These are phyloP conservation scores for Drosophila punjabiensis DNA, from an alignment of 1,140 invertebrate species.

Conservation along the genomic window DNA sequence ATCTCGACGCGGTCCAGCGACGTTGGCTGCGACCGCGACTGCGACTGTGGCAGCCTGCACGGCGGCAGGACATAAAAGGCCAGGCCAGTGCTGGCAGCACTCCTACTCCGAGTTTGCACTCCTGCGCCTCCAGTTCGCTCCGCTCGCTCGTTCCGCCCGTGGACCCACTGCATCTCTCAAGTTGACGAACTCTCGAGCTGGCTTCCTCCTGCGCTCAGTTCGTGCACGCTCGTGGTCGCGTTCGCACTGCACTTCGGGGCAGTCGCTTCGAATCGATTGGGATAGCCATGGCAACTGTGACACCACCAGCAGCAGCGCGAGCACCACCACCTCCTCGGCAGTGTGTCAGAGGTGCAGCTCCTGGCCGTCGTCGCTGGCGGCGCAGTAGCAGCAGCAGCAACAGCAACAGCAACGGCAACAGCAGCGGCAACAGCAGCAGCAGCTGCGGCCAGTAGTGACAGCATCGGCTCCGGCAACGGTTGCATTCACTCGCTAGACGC, in stretches of 20 bases:
- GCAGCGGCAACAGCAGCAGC: constrained; percentile 30
- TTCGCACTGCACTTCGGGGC: constrained; percentile 61
- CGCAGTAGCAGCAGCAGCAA: constrained; percentile 18
- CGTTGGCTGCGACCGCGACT: constrained; percentile 30
- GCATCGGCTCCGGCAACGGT: constrained; percentile 55
- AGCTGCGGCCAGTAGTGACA: constrained; percentile 56
- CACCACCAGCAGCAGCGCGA: constrained; percentile 22
- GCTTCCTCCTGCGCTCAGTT: constrained; percentile 55
- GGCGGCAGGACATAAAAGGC: constrained; percentile 76
- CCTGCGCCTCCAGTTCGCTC: constrained; percentile 65
- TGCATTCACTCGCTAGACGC: constrained; percentile 50
- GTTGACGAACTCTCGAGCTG: constrained; percentile 2
- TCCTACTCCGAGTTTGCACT: constrained; percentile 79
- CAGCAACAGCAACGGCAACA: constrained; percentile 25
- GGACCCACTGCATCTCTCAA: constrained; percentile 8
- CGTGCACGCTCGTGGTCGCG: constrained; percentile 69
- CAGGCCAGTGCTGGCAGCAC: constrained; percentile 61
- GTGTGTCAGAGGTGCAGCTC: constrained; percentile 59
- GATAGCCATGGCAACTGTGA: constrained; percentile 62
- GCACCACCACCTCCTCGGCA: constrained; percentile 31
- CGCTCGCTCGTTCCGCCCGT: constrained; percentile 19
- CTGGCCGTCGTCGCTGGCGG: constrained; percentile 22
- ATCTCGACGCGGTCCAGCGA: constrained; percentile 63
- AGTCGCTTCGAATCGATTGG: constrained; percentile 68
- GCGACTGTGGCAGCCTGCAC: constrained; percentile 28